Evolutionary conservation across 2,888 invertebrate species (phyloP).

Genomic region (Eulithis prunata): DNA sequence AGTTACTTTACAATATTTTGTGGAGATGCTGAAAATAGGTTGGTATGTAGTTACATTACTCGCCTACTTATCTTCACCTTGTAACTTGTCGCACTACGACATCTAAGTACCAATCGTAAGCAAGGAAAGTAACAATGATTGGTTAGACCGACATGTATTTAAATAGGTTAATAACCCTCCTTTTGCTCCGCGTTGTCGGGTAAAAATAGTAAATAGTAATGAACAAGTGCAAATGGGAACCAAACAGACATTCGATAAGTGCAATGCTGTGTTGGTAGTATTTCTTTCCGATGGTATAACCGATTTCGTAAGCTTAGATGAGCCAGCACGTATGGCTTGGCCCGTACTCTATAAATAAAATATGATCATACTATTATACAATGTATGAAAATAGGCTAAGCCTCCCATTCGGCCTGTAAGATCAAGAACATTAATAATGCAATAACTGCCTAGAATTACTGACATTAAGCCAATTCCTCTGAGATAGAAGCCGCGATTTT

Average conservation of each 20-base stretch:
- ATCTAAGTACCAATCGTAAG: too few relatives aligned
- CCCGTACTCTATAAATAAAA: conserved; percentile 11
- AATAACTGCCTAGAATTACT: conserved; percentile 55
- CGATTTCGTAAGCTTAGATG: conserved; percentile 20
- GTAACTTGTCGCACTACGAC: not conserved
- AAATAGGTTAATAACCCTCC: too few relatives aligned
- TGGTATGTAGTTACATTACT: conserved; percentile 1
- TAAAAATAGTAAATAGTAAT: too few relatives aligned
- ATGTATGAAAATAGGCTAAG: conserved; percentile 20
- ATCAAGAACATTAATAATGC: conserved; percentile 60
- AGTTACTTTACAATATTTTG: not conserved
- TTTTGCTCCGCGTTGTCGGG: too few relatives aligned
- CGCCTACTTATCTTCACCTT: not conserved
- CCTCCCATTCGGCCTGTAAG: conserved; percentile 21
- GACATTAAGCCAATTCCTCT: conserved; percentile 47
- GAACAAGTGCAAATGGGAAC: too few relatives aligned
- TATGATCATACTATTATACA: conserved; percentile 5
- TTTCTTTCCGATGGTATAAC: not conserved
- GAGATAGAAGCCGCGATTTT: conserved; percentile 49
- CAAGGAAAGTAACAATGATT: too few relatives aligned
- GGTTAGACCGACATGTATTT: too few relatives aligned
- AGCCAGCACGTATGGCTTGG: conserved; percentile 6
- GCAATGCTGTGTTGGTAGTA: too few relatives aligned
- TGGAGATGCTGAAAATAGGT: not conserved
- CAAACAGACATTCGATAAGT: too few relatives aligned